These are phyloP conservation scores for Anguilla japonica DNA, from an alignment of 2,113 vertebrate species.

Conservation along the genomic window DNA sequence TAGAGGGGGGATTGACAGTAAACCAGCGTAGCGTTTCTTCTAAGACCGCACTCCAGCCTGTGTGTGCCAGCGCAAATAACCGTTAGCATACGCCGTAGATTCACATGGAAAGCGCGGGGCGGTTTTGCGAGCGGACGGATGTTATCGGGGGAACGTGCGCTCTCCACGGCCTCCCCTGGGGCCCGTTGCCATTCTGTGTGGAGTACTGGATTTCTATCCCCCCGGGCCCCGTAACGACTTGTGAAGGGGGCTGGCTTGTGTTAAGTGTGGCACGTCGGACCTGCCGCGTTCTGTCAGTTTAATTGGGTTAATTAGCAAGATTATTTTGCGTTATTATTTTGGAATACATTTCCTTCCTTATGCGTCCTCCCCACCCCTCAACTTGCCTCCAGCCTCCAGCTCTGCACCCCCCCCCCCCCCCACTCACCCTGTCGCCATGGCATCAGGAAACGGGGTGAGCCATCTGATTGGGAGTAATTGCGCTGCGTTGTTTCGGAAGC, in stretches of 20 bases:
- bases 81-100: neutral
- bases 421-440: neutral
- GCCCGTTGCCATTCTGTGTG: neutral
- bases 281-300: neutral
- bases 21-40: no score
- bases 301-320: neutral
- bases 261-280: neutral
- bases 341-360: neutral
- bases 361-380: neutral
- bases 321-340: neutral
- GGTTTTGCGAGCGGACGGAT: no score
- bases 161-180: neutral
- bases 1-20: no score
- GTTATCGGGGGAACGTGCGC: no score
- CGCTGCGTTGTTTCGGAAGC: neutral
- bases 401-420: neutral
- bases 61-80: no score
- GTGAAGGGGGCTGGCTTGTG: neutral
- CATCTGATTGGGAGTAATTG: neutral
- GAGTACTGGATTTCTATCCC: neutral
- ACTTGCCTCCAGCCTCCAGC: neutral
- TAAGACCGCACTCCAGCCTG: no score
- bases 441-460: neutral
- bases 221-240: neutral
- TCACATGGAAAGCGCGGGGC: neutral